Conservation (phyloP, 2,888 invertebrate species). For the Hypena proboscidalis region DNA sequence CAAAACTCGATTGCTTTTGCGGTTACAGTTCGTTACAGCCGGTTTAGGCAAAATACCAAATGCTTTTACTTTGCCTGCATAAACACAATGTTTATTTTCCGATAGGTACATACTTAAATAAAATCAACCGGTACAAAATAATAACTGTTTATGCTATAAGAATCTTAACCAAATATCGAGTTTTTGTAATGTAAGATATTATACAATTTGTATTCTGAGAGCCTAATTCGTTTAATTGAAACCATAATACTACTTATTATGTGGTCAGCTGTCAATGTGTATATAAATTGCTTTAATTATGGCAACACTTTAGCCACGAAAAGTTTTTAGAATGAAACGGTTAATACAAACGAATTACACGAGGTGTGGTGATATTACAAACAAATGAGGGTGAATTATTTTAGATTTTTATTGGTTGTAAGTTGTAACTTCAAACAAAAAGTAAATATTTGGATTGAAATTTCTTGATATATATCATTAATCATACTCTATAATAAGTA, state of each 20-base stretch:
- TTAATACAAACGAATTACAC: too few species aligned
- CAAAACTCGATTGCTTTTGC: conserved; percentile 76
- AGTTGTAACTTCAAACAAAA: too few species aligned
- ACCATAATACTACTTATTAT: neutral
- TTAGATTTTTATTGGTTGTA: too few species aligned
- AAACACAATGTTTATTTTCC: conserved; percentile 33
- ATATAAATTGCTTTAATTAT: too few species aligned
- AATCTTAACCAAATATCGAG: conserved; percentile 19
- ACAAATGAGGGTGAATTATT: too few species aligned
- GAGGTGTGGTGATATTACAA: too few species aligned
- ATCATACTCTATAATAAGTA: too few species aligned
- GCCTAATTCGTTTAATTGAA: conserved; percentile 3
- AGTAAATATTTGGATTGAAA: too few species aligned
- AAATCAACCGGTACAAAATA: conserved; percentile 28
- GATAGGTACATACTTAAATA: conserved; percentile 23
- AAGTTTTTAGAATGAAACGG: too few species aligned
- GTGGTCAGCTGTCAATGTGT: neutral
- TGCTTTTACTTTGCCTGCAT: conserved; percentile 46
- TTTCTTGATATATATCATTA: too few species aligned
- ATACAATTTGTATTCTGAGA: conserved; percentile 13
- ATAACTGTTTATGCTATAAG: conserved; percentile 26
- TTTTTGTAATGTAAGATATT: conserved; percentile 16
- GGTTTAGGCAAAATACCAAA: conserved; percentile 53
- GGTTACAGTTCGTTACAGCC: conserved; percentile 63
- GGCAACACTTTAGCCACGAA: too few species aligned